Evolutionary conservation across 2,113 vertebrate species (phyloP), one percentile per base, ranked within the genome.

Genomic region (Setophaga coronata): DNA sequence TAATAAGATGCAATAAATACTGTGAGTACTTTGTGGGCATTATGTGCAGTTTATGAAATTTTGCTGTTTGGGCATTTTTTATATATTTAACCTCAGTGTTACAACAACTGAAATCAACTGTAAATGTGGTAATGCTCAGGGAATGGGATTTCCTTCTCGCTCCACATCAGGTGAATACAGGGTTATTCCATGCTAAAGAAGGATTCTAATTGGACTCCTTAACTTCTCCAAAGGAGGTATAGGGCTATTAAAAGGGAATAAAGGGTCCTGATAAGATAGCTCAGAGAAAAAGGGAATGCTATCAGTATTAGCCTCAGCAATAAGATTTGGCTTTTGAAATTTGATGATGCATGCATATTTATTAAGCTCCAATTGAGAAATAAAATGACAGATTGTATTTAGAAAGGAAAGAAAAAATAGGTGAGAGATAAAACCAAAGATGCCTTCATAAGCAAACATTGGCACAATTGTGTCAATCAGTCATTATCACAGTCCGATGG

Each of bases 401-500:
- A n/a, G 40, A 66, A 67, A 69, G 24, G 16, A 47, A 54, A 54
- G 18, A 43, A 50, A 58, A 62, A 25, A 8, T 5, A 29, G 3
- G 2, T 3, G 36, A 29, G 4, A 42, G 11, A 66, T 2, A 13
- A 95, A 77, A 72, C 14, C 2, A 1, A 80, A 73, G 8, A 12
- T 80, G 67, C 12, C 25, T 80, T 91, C 61, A 51, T 53, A 74
- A 89, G 23, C 57, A 82, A 84, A 70, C 74, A 40, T 16, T 64
- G 57, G 56, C 54, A 38, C 4, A 38, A 66, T 16, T 57, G 38
- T 69, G 69, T 80, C 66, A 74, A 94, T 96, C 74, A 89, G 67
- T 98, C 92, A 95, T 85, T 62, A 89, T 95, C 64, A 88, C 38
- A 78, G 72, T 38, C 53, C 60, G 38, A 40, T 54, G 67, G 76